phyloP scores from a whole-genome alignment of 2,113 vertebrate species.

The Sarotherodon lohbergeri region DNA sequence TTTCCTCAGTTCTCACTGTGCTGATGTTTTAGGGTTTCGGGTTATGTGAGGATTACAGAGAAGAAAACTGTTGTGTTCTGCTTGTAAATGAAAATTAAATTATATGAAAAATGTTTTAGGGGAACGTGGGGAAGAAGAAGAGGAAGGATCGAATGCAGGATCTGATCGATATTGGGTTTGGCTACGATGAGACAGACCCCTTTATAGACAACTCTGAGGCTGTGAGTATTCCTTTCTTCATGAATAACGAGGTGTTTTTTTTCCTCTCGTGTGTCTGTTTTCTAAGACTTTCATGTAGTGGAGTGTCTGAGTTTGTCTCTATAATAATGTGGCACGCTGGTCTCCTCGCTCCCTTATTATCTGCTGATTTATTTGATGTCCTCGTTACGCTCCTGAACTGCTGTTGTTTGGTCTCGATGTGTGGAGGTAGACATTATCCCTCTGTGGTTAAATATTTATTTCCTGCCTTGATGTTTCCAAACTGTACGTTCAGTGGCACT shows the following conservation, averaged over 20 bases:
- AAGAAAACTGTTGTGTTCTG: neutral
- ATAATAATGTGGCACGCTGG: neutral
- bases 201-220: constrained; percentile 99
- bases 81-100: neutral
- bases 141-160: constrained; percentile 95
- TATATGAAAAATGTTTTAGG: constrained; percentile 44
- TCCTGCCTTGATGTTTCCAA: neutral
- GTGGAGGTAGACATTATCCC: neutral
- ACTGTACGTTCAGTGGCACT: neutral
- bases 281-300: neutral
- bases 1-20: neutral
- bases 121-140: constrained; percentile 82
- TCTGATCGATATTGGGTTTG: constrained; percentile 95
- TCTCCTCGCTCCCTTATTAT: neutral
- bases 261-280: neutral
- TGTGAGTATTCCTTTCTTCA: constrained; percentile 76
- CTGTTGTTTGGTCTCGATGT: neutral
- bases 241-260: neutral
- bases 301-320: neutral
- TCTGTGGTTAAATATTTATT: constrained; percentile 26
- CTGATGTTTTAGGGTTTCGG: neutral
- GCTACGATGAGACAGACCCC: constrained; percentile 95
- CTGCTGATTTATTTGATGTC: neutral
- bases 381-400: neutral
- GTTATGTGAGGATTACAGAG: neutral